phyloP scores from a whole-genome alignment of 2,113 vertebrate genomes.

The Seriola quinqueradiata region DNA sequence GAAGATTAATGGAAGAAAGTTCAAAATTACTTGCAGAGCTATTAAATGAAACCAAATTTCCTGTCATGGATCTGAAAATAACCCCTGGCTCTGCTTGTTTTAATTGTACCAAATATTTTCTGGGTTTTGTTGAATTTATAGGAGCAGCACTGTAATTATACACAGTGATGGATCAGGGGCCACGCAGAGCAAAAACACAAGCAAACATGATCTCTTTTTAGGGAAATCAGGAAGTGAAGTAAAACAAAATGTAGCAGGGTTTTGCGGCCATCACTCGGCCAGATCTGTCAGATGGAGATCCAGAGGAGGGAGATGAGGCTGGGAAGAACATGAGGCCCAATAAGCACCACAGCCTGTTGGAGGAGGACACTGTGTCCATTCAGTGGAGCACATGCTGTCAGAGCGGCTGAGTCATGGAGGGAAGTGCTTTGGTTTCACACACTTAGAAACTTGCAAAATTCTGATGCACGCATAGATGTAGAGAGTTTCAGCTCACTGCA shows the following conservation, averaged over 20 bases:
- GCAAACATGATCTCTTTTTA: constrained; percentile 48
- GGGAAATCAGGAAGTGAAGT: constrained; percentile 29
- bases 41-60: constrained; percentile 28
- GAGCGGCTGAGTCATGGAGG: constrained; percentile 2
- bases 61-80: constrained; percentile 14
- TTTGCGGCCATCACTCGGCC: constrained; percentile 35
- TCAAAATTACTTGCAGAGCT: constrained; percentile 40
- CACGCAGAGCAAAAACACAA: constrained; percentile 14
- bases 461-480: too few relatives aligned
- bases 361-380: constrained; percentile 36
- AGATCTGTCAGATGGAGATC: constrained; percentile 31
- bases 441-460: not conserved
- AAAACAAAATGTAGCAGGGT: constrained; percentile 13
- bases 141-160: constrained; percentile 16
- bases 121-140: constrained; percentile 37
- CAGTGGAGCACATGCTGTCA: not conserved
- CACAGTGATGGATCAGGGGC: constrained; percentile 47
- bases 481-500: too few relatives aligned
- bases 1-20: constrained; percentile 10
- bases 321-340: constrained; percentile 17
- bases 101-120: constrained; percentile 9
- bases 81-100: constrained; percentile 6
- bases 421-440: constrained; percentile 22
- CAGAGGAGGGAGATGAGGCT: constrained; percentile 22
- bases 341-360: not conserved